Percentiles rank a stretch among this genome's conserved stretches.
Conservation (phyloP, 2,797 vertebrate genomes). For the Xyrichtys novacula region DNA sequence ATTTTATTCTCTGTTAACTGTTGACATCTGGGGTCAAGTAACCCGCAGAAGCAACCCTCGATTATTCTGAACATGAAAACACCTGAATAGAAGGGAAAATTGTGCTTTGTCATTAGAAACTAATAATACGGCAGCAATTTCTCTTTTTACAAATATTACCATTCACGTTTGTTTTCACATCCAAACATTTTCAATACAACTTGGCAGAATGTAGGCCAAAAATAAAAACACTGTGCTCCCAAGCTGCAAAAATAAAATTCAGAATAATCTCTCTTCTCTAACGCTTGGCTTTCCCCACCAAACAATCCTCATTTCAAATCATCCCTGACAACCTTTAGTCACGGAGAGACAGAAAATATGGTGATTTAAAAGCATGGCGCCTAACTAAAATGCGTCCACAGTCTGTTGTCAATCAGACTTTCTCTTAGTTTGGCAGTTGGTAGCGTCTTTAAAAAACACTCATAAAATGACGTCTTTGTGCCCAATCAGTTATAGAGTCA, state of each 20-base stretch:
- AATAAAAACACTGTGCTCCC: neutral
- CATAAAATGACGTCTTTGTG: constrained; percentile 57
- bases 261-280: constrained; percentile 1
- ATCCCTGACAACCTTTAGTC: neutral
- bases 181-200: too few relatives aligned
- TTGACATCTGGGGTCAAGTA: neutral
- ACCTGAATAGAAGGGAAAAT: neutral
- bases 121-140: neutral
- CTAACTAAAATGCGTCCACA: neutral
- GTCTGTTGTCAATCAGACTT: constrained; percentile 30
- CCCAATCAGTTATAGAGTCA: constrained; percentile 17
- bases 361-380: constrained; percentile 16
- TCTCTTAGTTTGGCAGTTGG: constrained; percentile 65
- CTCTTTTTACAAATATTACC: neutral
- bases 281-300: constrained; percentile 24
- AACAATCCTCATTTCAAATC: constrained; percentile 12
- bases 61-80: neutral
- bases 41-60: neutral
- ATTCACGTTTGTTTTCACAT: too few relatives aligned
- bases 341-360: constrained; percentile 5
- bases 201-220: neutral
- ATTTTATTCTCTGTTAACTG: neutral
- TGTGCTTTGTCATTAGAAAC: constrained; percentile 21
- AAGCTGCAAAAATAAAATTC: constrained; percentile 1
- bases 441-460: constrained; percentile 72